A percentile compares a stretch with the other conserved stretches of the same genome.
Conservation (phyloP, 2,113 vertebrate species). For the Paradoxurus hermaphroditus region DNA sequence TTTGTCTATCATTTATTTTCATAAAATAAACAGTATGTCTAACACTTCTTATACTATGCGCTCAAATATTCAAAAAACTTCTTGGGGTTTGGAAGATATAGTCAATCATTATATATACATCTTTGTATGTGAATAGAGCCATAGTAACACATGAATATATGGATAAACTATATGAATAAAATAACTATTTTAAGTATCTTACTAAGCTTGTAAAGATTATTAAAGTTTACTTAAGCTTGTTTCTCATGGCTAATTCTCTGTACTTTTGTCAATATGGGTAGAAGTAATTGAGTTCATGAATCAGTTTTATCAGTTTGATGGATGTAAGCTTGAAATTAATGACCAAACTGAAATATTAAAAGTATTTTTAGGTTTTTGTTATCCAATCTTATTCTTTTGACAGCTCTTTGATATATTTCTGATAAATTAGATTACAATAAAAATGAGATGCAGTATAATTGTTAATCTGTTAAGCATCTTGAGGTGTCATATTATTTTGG, state of each 20-base stretch:
- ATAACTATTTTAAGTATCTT: slow-evolving; percentile 24
- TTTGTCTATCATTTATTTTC: neutral
- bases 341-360: slow-evolving; percentile 18
- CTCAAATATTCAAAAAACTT: neutral
- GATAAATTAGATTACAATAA: slow-evolving; percentile 37
- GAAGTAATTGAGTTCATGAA: slow-evolving; percentile 11
- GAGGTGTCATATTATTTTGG: neutral
- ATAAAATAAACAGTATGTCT: neutral
- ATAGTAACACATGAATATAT: neutral
- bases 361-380: slow-evolving; percentile 34
- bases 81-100: slow-evolving; percentile 7
- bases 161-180: slow-evolving; percentile 8
- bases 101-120: neutral
- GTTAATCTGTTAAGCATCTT: slow-evolving; percentile 42
- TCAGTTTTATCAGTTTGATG: slow-evolving; percentile 31
- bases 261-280: neutral
- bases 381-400: neutral
- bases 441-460: neutral
- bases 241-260: slow-evolving; percentile 24
- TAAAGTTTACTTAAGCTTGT: neutral
- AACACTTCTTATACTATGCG: neutral
- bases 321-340: slow-evolving; percentile 49
- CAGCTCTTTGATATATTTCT: slow-evolving; percentile 11
- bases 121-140: neutral
- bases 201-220: neutral